phyloP scores from a whole-genome alignment of 2,888 invertebrate species.

The Amblyteles armatorius region DNA sequence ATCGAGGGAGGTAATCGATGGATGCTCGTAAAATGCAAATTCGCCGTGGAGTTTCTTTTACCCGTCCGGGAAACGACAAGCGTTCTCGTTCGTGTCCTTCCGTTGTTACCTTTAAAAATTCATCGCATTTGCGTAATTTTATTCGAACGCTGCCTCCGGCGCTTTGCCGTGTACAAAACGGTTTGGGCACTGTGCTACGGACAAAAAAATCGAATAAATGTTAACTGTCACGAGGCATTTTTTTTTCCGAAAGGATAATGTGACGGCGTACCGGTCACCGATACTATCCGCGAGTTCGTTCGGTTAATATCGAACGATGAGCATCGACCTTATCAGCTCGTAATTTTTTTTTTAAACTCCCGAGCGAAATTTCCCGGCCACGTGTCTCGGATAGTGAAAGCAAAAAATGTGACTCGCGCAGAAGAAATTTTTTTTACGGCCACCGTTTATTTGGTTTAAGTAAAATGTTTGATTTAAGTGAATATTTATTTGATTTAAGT shows the following conservation, averaged over 20 bases:
- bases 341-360: not conserved
- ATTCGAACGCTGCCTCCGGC: constrained; percentile 39
- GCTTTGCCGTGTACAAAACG: not conserved
- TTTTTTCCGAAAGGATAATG: constrained; percentile 7
- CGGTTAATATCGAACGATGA: not conserved
- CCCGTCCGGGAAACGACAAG: constrained; percentile 3
- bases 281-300: not conserved
- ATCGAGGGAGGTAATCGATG: constrained; percentile 21
- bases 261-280: not conserved
- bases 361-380: not conserved
- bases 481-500: too few relatives aligned
- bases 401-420: not conserved
- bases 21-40: constrained; percentile 60
- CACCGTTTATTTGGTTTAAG: too few relatives aligned
- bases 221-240: constrained; percentile 2
- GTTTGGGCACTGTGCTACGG: not conserved
- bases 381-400: not conserved
- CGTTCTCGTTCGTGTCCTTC: constrained; percentile 56
- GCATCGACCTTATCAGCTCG: not conserved
- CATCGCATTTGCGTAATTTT: constrained; percentile 61
- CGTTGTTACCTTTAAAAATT: constrained; percentile 43
- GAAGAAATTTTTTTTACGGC: not conserved
- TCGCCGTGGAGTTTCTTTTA: constrained; percentile 1
- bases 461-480: too few relatives aligned
- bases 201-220: constrained; percentile 28